Percentiles rank a stretch among this genome's conserved stretches.
These are phyloP conservation scores for Venusia cambrica DNA, from an alignment of 2,888 invertebrate species.

Conservation along the genomic window DNA sequence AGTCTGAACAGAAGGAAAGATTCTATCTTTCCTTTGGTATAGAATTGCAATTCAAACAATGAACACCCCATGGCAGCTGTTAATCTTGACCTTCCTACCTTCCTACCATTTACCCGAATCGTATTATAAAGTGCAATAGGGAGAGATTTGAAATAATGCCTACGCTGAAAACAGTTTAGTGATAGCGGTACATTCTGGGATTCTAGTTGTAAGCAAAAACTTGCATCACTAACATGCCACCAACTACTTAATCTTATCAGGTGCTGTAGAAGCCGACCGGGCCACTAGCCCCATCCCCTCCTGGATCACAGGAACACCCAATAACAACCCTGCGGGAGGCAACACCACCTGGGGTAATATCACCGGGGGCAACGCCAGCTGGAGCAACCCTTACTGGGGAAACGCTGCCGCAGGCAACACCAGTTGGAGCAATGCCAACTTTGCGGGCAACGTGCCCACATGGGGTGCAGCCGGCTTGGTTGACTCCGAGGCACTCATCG, in stretches of 20 bases:
- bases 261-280: slow-evolving; percentile 37
- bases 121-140: too few species aligned
- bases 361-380: slow-evolving; percentile 83
- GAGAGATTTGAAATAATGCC: too few species aligned
- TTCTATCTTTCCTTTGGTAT: too few species aligned
- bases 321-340: slow-evolving; percentile 57
- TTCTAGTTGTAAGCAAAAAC: too few species aligned
- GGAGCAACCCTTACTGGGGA: slow-evolving; percentile 82
- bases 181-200: background rate
- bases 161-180: background rate
- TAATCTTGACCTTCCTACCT: too few species aligned
- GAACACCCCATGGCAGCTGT: too few species aligned
- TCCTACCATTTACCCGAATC: too few species aligned
- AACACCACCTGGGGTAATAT: slow-evolving; percentile 85
- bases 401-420: slow-evolving; percentile 83
- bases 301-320: slow-evolving; percentile 36
- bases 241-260: slow-evolving; percentile 5
- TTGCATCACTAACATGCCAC: too few species aligned
- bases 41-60: too few species aligned
- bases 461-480: slow-evolving; percentile 87
- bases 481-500: slow-evolving; percentile 89
- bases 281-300: slow-evolving; percentile 45
- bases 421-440: slow-evolving; percentile 82
- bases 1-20: too few species aligned
- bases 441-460: slow-evolving; percentile 71